Evolutionary conservation across 2,797 vertebrate species (phyloP).

Genomic region (Microctenopoma steveboyesi): DNA sequence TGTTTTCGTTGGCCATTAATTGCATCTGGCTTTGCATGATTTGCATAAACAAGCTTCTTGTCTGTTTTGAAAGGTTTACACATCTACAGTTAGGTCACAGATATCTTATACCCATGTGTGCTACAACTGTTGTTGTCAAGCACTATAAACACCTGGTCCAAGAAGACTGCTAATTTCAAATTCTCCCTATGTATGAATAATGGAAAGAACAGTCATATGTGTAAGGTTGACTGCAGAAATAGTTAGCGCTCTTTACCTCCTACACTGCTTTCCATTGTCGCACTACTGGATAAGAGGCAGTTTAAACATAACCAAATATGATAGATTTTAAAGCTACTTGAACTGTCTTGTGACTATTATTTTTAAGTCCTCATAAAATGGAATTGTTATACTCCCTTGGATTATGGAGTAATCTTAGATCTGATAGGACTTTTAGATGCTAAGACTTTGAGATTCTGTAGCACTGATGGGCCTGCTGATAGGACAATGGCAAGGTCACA

Average conservation of each 20-base stretch:
- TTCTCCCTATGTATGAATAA: conserved; percentile 8
- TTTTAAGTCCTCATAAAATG: conserved; percentile 20
- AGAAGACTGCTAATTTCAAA: background rate
- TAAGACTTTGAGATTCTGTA: background rate
- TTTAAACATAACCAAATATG: conserved; percentile 10
- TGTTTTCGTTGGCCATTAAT: background rate
- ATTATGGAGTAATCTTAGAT: conserved; percentile 11
- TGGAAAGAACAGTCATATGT: conserved; percentile 3
- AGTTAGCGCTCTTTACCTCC: conserved; percentile 11
- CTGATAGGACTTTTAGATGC: conserved; percentile 1
- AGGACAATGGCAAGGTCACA: conserved; percentile 1
- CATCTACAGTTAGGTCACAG: background rate
- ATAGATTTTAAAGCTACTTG: conserved; percentile 2
- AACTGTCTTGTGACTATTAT: conserved; percentile 11
- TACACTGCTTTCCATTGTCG: conserved; percentile 15
- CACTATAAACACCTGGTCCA: background rate
- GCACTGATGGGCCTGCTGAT: conserved; percentile 10
- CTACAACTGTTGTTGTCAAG: conserved; percentile 7
- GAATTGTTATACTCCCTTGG: background rate
- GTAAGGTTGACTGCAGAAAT: conserved; percentile 18
- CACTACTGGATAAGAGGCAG: conserved; percentile 1
- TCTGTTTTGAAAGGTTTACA: background rate
- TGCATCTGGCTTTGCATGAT: background rate
- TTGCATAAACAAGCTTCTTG: background rate
- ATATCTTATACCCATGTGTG: background rate